Evolutionary conservation across 1,140 invertebrate genomes (phyloP), one percentile per base, ranked within the genome.

Genomic region (Calephelis nemesis): DNA sequence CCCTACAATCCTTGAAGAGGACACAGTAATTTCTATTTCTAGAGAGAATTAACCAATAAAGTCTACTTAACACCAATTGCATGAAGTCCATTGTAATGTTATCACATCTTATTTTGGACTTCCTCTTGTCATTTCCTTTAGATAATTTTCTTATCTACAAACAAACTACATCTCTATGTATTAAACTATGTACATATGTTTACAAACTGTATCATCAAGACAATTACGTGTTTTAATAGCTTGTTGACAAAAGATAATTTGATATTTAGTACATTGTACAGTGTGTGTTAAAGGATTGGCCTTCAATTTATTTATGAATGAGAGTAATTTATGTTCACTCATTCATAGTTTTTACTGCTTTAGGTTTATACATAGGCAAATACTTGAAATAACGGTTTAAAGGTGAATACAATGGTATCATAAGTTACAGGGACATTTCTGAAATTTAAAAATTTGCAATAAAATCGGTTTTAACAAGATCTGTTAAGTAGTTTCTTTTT

Each of bases 31-130:
- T 60, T 60, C 54, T 60, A 60, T 65, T 65, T 65, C 47, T 30
- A 49, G 62, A 15, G 54, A 63, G 40, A 63, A 63, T 47, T 63
- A 63, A 65, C 15, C 39, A 65, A 49, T 49, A 49, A 42, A 54
- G 67, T 15, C 39, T 68, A 42, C 60, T 63, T 48, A 15, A 70
- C 50, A 70, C 65, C 54, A 65, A 70, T 67, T 63, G 60, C 47
- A 12, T 11, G 68, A 74, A 50, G 58, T 74, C 74, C 65, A 75
- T 78, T 78, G 72, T 78, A 70, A 58, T 77, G 70, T 81, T 79
- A 79, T 81, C 79, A 74, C 68, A 72, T 75, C 71, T 78, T 75
- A 62, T 68, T 71, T 74, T 68, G 40, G 49, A 78, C 74, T 77
- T 78, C 77, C 77, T 79, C 65, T 69, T 68, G 66, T 58, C 48